Conservation (phyloP, 1,140 invertebrate genomes). For the Eciton burchellii region DNA sequence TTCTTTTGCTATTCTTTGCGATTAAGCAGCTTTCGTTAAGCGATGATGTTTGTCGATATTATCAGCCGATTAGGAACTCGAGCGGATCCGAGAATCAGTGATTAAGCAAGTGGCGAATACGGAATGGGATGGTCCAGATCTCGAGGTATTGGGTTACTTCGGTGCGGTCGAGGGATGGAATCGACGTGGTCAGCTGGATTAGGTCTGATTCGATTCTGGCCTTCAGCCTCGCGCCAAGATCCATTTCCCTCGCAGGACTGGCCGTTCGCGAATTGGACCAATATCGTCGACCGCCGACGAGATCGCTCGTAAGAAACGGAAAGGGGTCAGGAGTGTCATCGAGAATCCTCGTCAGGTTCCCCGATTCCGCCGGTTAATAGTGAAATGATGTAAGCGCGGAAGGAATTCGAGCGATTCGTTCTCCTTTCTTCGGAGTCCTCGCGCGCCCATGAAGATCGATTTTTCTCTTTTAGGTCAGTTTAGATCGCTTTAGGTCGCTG, state of each 20-base stretch:
- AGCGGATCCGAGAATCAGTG: not conserved
- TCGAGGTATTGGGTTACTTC: conserved; percentile 22
- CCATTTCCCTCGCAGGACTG: conserved; percentile 67
- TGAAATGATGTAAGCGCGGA: conserved; percentile 57
- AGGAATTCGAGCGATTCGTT: conserved; percentile 17
- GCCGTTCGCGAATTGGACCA: conserved; percentile 71
- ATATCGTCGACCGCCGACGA: conserved; percentile 60
- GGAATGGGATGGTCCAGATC: conserved; percentile 58
- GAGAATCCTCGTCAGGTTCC: conserved; percentile 59
- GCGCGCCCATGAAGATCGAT: too few species aligned
- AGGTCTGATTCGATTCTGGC: conserved; percentile 72
- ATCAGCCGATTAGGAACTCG: not conserved
- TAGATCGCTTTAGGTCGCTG: not conserved
- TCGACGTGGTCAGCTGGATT: conserved; percentile 72
- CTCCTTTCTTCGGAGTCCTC: too few species aligned
- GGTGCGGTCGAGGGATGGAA: conserved; percentile 55
- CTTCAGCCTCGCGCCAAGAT: conserved; percentile 70
- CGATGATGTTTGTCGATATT: not conserved
- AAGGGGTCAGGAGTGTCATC: conserved; percentile 62
- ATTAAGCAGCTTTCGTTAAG: too few species aligned
- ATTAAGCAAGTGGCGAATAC: conserved; percentile 17
- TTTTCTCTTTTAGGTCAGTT: conserved; percentile 36
- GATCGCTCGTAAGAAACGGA: conserved; percentile 34
- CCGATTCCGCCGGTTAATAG: conserved; percentile 62
- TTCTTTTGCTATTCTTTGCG: too few species aligned